Evolutionary conservation across 2,888 invertebrate genomes (phyloP), one percentile per base, ranked within the genome.

Genomic region (Cyrtodaria siliqua): DNA sequence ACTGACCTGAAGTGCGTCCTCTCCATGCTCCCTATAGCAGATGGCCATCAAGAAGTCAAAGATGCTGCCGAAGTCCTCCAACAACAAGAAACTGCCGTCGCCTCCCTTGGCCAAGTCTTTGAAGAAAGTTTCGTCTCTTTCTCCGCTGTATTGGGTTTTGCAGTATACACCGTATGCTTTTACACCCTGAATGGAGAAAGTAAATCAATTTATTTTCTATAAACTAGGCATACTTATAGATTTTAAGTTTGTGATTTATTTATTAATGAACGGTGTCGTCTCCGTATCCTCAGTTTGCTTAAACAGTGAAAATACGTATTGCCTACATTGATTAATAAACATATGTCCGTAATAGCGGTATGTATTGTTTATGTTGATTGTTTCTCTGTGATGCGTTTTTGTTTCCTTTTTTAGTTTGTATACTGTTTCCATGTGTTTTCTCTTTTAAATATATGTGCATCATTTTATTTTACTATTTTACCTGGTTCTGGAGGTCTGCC

Each of bases 31-130:
- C 18, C 82, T 62, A 79, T 89, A 88, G 67, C 83, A 86, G 56
- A 89, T 86, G 38, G 88, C 88, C 88, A 89, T 87, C 18, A 88
- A 61, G 38, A 86, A 72, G 64, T 87, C 86, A 53, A 84, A 79
- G 4, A 88, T 79, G 47, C 76, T 81, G 24, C 64, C 52, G 38
- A 86, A 79, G 24, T 87, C 59, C 27, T 77, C 76, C 62, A 88
- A 76, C 24, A 69, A 62, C n/a, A 88, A 60, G 40, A 85, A 79
- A 8, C 60, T 55, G 14, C 88, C 88, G 9, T 66, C 61, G 1
- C 86, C 86, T 8, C 18, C 16, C 3, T 64, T 44, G 4, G 88
- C 78, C 6, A 88, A 33, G 2, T 69, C 49, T 20, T 59, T 33
- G 77, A 75, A 88, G 70, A 88, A 88, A 24, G 27, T 33, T 23